Base-by-base conservation (phyloP, 2,113 vertebrate species). In the Diadophis punctatus region DNA sequence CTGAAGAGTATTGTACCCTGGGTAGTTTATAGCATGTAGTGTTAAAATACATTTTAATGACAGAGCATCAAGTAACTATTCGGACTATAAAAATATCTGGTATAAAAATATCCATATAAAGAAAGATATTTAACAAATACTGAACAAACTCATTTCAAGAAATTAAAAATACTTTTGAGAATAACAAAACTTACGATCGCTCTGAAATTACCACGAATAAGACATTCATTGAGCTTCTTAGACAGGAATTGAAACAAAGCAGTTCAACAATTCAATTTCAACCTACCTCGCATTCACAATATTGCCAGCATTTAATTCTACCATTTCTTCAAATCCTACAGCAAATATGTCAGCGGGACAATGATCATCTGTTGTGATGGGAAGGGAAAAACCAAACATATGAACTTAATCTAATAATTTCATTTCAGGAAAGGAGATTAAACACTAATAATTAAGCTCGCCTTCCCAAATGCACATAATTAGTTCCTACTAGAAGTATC, bases 291-390 rank as follows among this genome's bases (percentile, higher is more conserved):
- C 97, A 93, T 97, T 98, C 92, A 98, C 98, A 93, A 98, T 98
- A 93, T 98, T 98, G 55, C 98, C 98, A 0, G 98, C 98, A 55
- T 93, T 98, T 95, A 98, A 95, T 53, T 98, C 98, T 95, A 98
- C 98, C 98, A 98, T 98, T 93, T 98, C 98, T 94, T 98, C 98
- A 95, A 98, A 98, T 52, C 98, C 98, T 90, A 98, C 97, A 22
- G 98, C 98, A 97, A 98, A 98, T 93, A 98, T 95, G 74, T 98
- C 98, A 93, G 97, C 97, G 1, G 98, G 97, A 94, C 94, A 95
- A 94, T 90, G 94, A 23, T 97, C 97, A 92, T 96, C 98, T 98
- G 89, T 84, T 39, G 60, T 60, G 48, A 96, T 94, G 91, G 89
- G 46, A 49, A n/a, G 90, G 93, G 95, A 91, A 88, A 90, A 63